A percentile compares a stretch with the other conserved stretches of the same genome.
These are phyloP conservation scores for Alligator mississippiensis DNA, from an alignment of 2,113 vertebrate species.

Conservation along the genomic window DNA sequence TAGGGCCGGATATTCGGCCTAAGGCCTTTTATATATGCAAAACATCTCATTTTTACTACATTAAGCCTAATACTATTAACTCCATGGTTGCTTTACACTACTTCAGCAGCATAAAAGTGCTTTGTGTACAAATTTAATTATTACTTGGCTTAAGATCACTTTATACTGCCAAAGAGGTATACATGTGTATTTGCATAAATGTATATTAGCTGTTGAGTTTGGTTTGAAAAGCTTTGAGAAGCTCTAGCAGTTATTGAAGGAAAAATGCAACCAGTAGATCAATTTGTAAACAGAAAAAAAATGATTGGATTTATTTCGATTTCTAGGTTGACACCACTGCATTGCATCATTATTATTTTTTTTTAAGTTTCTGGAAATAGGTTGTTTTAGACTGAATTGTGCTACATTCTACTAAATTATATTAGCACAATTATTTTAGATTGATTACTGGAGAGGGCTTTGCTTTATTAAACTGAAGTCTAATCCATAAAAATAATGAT, in stretches of 20 bases:
- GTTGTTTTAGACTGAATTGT: slow-evolving; percentile 1
- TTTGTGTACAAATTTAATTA: neutral
- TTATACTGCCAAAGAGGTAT: neutral
- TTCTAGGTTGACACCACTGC: neutral
- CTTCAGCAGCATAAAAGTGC: neutral
- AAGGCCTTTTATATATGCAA: neutral
- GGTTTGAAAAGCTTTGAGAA: neutral
- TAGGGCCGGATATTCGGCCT: neutral
- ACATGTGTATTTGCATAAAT: neutral
- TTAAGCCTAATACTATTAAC: neutral
- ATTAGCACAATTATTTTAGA: slow-evolving; percentile 25
- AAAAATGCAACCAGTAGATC: neutral
- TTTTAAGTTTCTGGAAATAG: neutral
- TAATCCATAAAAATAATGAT: slow-evolving; percentile 48
- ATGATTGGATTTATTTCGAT: neutral
- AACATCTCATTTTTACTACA: neutral
- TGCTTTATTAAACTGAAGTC: slow-evolving; percentile 49
- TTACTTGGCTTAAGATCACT: neutral
- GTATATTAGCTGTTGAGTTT: neutral
- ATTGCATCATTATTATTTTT: neutral
- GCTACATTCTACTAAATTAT: slow-evolving; percentile 11
- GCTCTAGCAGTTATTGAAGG: neutral
- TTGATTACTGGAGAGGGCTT: slow-evolving; percentile 1
- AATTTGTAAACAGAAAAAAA: neutral
- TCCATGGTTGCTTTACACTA: neutral